Conservation (phyloP, 2,113 vertebrate genomes). For the Stigmatopora argus region DNA sequence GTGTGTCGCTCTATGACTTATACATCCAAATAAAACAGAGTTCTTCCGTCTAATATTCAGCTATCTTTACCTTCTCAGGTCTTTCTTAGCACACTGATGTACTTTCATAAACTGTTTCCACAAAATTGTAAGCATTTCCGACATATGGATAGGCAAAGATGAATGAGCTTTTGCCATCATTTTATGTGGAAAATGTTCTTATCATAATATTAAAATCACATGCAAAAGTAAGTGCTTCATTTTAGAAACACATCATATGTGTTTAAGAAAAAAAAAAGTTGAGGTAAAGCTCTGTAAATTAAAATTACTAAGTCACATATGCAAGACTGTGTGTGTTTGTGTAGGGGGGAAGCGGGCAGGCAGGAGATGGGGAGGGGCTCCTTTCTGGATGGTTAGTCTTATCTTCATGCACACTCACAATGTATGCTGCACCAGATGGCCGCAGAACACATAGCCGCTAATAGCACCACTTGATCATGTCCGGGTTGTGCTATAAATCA, state of each 20-base stretch:
- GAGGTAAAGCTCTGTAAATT: neutral
- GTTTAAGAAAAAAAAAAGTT: neutral
- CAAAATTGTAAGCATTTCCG: neutral
- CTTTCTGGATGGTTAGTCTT: slow-evolving; percentile 50
- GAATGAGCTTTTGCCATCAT: neutral
- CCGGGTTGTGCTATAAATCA: slow-evolving; percentile 43
- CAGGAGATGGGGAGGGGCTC: slow-evolving; percentile 19
- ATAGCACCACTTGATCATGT: slow-evolving; percentile 55
- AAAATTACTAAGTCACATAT: neutral
- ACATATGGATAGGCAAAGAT: neutral
- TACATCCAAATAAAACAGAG: neutral
- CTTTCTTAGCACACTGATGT: no score
- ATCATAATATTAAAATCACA: no score
- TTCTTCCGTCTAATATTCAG: neutral
- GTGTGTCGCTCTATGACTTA: neutral
- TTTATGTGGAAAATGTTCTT: neutral
- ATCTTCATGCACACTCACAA: slow-evolving; percentile 48
- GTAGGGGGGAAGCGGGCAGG: neutral
- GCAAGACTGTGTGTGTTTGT: slow-evolving; percentile 5
- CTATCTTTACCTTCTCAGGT: no score
- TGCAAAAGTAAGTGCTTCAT: neutral
- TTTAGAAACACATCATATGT: neutral
- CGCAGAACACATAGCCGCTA: slow-evolving; percentile 42
- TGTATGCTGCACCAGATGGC: slow-evolving; percentile 51
- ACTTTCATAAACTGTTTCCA: no score